Base-by-base conservation (phyloP, 2,888 invertebrate species). In the Tiliacea aurago region DNA sequence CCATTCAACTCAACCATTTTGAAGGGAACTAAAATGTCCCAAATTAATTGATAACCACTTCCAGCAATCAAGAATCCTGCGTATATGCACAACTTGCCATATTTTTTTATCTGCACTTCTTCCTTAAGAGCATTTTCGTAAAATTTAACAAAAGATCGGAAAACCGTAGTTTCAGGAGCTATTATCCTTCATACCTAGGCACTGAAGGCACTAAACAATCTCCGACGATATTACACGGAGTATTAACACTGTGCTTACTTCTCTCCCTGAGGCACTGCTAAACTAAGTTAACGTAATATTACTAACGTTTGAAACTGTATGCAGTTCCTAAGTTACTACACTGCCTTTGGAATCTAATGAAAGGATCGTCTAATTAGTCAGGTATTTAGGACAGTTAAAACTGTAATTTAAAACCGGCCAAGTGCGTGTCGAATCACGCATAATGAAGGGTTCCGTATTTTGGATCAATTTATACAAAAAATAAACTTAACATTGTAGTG, bases 251-350 rank as follows among this genome's bases (percentile, higher is more conserved):
- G 62, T 59, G 45, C 64, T 76, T 41, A 63, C 59, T 63, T 51
- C 49, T 2, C 64, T 51, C 51, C 79, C 73, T 64, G 18, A 67
- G 74, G 83, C 53, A 11, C 33, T 61, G 28, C 63, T 20, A 15
- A 81, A 70, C 79, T 70, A 58, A 78, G 83, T 78, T 78, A 51
- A 28, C 56, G 28, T 20, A 53, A 56, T 56, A 56, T 78, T 58
- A 78, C 51, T 20, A 70, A 55, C 59, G 70, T 64, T 73, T 61
- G 55, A 64, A 78, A 67, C 67, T 64, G 4, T 37, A 67, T 43
- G 41, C 47, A 67, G 62, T 28, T 55, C 20, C 61, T 49, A 55
- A n/a, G 37, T 45, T 68, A 47, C 47, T 18, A 47, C 15, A 3
- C 7, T 55, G 4, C 15, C 28, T 37, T 4, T 37, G 6, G 37